Base-by-base conservation (phyloP, 2,113 vertebrate genomes). In the Polyodon spathula region DNA sequence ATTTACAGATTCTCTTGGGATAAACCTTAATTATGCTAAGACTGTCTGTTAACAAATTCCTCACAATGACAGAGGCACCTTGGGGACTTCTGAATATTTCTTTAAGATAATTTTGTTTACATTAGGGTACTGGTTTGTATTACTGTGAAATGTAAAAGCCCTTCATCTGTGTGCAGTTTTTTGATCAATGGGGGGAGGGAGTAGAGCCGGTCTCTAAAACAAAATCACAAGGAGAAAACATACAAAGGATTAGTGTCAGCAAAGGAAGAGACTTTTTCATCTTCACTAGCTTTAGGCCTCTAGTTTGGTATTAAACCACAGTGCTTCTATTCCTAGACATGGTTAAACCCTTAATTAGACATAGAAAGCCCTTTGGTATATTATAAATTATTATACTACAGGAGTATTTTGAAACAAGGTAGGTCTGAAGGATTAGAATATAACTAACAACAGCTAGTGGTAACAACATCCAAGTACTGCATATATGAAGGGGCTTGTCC, bases 61-160 rank as follows among this genome's bases (percentile, higher is more conserved):
- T 37, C 37, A 37, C 4, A 27, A 16, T n/a, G n/a, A n/a, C n/a
- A 54, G 5, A 54, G 27, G 53, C 6, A 6, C 2, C 53, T 54
- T 2, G n/a, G 16, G 16, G 53, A 6, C 16, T 15, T 27, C 12
- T 27, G 15, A 17, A 8, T 6, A 17, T 54, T 54, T 54, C n/a
- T 8, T 54, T 54, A 54, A 54, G 43, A 44, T 44, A 44, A 54
- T 54, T 8, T 3, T 54, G 53, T 2, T 54, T 54, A 54, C 53
- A 37, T 16, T 54, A 6, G 11, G 27, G 6, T 17, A 11, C 53
- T 54, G 43, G 43, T 8, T 44, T 12, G n/a, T 54, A 27, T 16
- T 54, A 16, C 53, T 17, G n/a, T 37, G 16, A 54, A 54, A 44
- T 44, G 37, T 6, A 54, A 54, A 54, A 17, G 16, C 16, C 37